phyloP scores from a whole-genome alignment of 2,888 invertebrate genomes.

The Cacoxenus indagator region DNA sequence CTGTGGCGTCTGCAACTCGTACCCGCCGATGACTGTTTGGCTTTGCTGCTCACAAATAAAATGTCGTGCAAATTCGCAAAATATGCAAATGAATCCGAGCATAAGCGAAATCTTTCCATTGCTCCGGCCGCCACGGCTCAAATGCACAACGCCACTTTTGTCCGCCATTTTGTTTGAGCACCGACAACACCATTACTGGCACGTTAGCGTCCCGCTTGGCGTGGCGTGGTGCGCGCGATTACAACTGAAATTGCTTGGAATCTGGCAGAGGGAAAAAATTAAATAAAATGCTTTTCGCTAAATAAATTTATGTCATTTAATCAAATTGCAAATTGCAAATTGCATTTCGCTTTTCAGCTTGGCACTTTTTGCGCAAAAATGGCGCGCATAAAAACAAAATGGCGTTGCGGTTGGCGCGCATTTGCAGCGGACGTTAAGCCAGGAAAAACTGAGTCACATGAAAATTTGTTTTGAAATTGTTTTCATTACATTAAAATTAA shows the following conservation, averaged over 20 bases:
- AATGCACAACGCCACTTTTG: background rate
- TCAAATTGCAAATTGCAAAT: constrained; percentile 37
- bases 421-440: too few relatives aligned
- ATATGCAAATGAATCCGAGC: constrained; percentile 48
- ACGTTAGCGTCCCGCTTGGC: background rate
- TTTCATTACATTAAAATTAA: constrained; percentile 23
- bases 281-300: constrained; percentile 14
- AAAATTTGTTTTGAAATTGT: constrained; percentile 5
- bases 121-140: constrained; percentile 8
- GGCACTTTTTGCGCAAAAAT: background rate
- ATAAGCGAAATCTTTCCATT: background rate
- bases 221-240: background rate
- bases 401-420: constrained; percentile 22
- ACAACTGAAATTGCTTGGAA: background rate
- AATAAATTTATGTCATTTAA: constrained; percentile 49
- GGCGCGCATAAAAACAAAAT: constrained; percentile 35
- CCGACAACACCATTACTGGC: background rate
- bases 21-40: constrained; percentile 10
- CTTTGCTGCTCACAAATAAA: constrained; percentile 42
- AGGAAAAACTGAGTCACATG: too few relatives aligned
- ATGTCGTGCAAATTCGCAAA: constrained; percentile 55
- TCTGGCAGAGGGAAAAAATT: background rate
- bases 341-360: constrained; percentile 16
- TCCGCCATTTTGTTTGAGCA: constrained; percentile 39
- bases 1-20: background rate